Evolutionary conservation across 2,113 vertebrate species (phyloP), one percentile per base, ranked within the genome.

Genomic region (Egretta garzetta): DNA sequence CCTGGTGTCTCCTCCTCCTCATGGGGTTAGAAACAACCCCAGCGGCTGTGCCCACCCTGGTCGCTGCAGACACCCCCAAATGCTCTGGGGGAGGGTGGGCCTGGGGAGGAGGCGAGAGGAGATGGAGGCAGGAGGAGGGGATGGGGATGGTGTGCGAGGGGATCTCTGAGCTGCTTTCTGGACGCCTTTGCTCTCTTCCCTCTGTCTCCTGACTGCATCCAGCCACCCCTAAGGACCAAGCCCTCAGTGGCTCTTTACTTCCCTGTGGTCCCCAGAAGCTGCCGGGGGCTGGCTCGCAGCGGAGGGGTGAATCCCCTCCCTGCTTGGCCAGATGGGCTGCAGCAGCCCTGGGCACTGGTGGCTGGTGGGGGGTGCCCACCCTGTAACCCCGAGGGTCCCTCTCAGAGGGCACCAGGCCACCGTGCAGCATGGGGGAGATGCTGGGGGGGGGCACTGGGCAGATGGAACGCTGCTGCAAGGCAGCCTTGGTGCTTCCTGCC

Each of bases 71-170:
- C 19, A 14, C 43, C 63, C 35, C n/a, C 14, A 5, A 4, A 13
- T 8, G n/a, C 43, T 15, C 12, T 0, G 3, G 10, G 13, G 56
- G 39, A 63, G 22, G 7, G 7, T 13, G 67, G 56, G 5, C 4
- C 8, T 4, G 43, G 53, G 49, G 50, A 63, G 45, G 35, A 39
- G 39, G 52, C 10, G 16, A 35, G 33, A 49, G 43, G 27, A 32
- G 59, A 56, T 12, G 50, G 28, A 37, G 39, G 58, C 24, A 26
- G 41, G 39, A 37, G 43, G 32, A 33, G 32, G 32, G 26, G 50
- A 49, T 6, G 63, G 52, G 18, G 19, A 49, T 6, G 56, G 52
- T 12, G 19, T 12, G 12, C 1, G 3, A 28, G n/a, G 53, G 58
- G 39, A 7, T 9, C 20, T 27, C 21, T 2, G 56, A 37, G 91